A percentile compares a stretch with the other conserved stretches of the same genome.
These are phyloP conservation scores for Pardosa pseudoannulata DNA, from an alignment of 2,888 invertebrate species.

Conservation along the genomic window DNA sequence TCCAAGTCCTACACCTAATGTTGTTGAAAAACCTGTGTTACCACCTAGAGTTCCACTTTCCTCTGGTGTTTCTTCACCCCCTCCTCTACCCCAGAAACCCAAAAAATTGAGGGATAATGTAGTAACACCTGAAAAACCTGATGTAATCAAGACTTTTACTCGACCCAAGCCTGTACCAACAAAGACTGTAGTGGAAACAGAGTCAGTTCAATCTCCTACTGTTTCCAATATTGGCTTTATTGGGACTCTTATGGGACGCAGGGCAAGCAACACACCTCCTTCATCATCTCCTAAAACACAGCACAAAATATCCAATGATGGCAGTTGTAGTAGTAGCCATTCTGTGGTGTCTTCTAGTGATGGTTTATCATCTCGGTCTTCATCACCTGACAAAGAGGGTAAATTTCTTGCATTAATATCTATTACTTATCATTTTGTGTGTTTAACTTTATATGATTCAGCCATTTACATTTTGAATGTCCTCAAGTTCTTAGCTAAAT, in stretches of 20 bases:
- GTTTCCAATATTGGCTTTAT: slow-evolving; percentile 35
- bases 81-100: slow-evolving; percentile 64
- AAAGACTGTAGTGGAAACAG: slow-evolving; percentile 20
- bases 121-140: slow-evolving; percentile 12
- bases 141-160: slow-evolving; percentile 37
- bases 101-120: slow-evolving; percentile 44
- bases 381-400: slow-evolving; percentile 66
- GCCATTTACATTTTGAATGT: too few species aligned
- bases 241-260: slow-evolving; percentile 51
- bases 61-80: slow-evolving; percentile 31
- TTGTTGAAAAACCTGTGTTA: slow-evolving; percentile 41
- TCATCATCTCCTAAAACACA: slow-evolving; percentile 41
- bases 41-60: slow-evolving; percentile 43
- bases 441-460: too few species aligned
- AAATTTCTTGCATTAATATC: background rate
- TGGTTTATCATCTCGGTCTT: slow-evolving; percentile 44
- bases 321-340: slow-evolving; percentile 10
- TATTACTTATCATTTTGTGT: too few species aligned
- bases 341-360: slow-evolving; percentile 21
- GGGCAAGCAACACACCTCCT: slow-evolving; percentile 27
- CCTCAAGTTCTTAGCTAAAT: too few species aligned
- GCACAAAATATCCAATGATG: slow-evolving; percentile 22
- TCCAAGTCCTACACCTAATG: slow-evolving; percentile 14
- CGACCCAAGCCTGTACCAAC: slow-evolving; percentile 43
- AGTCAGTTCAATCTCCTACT: slow-evolving; percentile 10